Evolutionary conservation across 1,140 invertebrate genomes (phyloP).

Genomic region (Drosophila melanica): DNA sequence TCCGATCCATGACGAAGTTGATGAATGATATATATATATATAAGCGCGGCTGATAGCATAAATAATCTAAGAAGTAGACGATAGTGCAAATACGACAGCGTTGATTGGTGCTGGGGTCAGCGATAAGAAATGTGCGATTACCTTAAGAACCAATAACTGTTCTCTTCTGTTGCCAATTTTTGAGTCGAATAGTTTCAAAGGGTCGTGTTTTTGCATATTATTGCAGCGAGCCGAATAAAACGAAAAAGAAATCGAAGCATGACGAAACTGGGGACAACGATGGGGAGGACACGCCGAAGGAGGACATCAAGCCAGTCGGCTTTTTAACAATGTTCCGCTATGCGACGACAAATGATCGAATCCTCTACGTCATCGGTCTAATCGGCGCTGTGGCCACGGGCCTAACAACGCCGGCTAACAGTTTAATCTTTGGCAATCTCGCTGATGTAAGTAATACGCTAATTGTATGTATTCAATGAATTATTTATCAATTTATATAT

Average conservation of each 20-base stretch:
- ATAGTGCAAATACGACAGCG: not conserved
- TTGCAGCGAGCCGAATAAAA: slow-evolving; percentile 65
- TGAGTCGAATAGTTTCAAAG: not conserved
- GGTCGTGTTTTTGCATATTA: slow-evolving; percentile 7
- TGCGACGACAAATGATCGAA: slow-evolving; percentile 85
- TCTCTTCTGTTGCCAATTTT: not conserved
- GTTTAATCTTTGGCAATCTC: slow-evolving; percentile 88
- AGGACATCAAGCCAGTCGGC: slow-evolving; percentile 60
- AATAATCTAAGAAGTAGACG: not conserved
- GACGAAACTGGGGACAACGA: slow-evolving; percentile 29
- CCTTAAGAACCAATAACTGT: not conserved
- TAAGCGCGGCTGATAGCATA: not conserved
- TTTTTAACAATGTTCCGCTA: slow-evolving; percentile 73
- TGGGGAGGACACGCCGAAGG: slow-evolving; percentile 49
- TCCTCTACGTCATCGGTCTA: slow-evolving; percentile 86
- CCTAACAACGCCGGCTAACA: slow-evolving; percentile 87
- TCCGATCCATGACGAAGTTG: slow-evolving; percentile 39
- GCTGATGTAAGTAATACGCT: slow-evolving; percentile 84
- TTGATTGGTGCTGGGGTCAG: slow-evolving; percentile 14
- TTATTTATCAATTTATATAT: no score
- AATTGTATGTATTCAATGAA: not conserved
- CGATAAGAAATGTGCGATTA: slow-evolving; percentile 17
- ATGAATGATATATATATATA: slow-evolving; percentile 16
- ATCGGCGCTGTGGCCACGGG: slow-evolving; percentile 87
- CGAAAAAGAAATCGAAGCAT: slow-evolving; percentile 63